Evolutionary conservation across 2,113 vertebrate species (phyloP), one percentile per base, ranked within the genome.

Genomic region (Dendropsophus ebraccatus): DNA sequence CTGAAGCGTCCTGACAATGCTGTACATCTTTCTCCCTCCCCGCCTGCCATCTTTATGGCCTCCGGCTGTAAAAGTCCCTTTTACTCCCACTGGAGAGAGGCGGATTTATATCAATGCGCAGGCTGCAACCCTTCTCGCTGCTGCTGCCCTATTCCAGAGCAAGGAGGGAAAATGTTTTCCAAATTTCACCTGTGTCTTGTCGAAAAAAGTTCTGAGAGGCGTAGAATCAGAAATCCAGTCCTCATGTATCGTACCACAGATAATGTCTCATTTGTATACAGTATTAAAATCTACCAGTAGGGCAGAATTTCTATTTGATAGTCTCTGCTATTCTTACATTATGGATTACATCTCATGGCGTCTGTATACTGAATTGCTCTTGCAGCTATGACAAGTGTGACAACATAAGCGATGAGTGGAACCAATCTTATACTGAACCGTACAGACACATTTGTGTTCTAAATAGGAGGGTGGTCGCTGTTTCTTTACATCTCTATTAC

Each of bases 1-100:
- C 87, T 88, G 87, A 85, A 88, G 73, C 77, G 79, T 81, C 72
- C 82, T 88, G 87, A 88, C 87, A 85, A 85, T 75, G 69, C 87
- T 52, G 83, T 88, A 88, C 83, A 88, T 88, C 87, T 88, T 88
- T 72, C 83, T 56, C 83, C 85, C 77, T 80, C 85, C 85, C 73
- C 37, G 65, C 78, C 84, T 87, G 85, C 85, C 85, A 87, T 87
- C 78, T 87, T 87, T 87, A 87, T 87, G 85, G 85, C 85, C 85
- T 81, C 69, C 52, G 85, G 85, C 78, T 87, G 78, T 87, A 87
- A 87, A 87, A 87, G 85, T 87, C 85, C 85, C 85, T 87, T 87
- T 87, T 81, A 87, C 85, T 87, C 85, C 85, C 85, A 87, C 85
- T 74, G 78, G 85, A 87, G 85, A 73, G 85, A 87, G 85, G 85